Percentiles rank a stretch among this genome's conserved stretches.
These are phyloP conservation scores for Sipha maydis DNA, from an alignment of 2,888 invertebrate species.

Conservation along the genomic window DNA sequence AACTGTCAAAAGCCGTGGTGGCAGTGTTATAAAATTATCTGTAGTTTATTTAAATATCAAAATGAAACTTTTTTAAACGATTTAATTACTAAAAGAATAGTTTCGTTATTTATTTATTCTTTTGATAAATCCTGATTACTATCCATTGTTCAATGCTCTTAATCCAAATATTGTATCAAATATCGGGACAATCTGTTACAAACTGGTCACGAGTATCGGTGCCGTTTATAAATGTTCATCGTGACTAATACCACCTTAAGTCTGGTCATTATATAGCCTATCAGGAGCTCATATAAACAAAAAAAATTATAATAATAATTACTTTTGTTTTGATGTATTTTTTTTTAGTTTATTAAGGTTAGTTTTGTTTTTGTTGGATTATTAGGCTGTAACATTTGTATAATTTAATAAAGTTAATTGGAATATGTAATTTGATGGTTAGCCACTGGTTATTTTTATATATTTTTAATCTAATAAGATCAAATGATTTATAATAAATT, in stretches of 20 bases:
- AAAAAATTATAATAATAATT: constrained; percentile 13
- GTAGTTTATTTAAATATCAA: constrained; percentile 32
- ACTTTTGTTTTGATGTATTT: not conserved
- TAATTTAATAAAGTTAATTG: too few relatives aligned
- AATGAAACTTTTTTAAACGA: not conserved
- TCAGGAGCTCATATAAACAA: not conserved
- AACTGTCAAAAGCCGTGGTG: constrained; percentile 43
- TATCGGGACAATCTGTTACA: constrained; percentile 14
- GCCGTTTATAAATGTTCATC: constrained; percentile 17
- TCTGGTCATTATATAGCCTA: not conserved
- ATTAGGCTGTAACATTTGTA: too few relatives aligned
- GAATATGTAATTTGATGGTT: too few relatives aligned
- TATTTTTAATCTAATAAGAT: too few relatives aligned
- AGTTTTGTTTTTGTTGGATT: too few relatives aligned
- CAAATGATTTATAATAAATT: too few relatives aligned
- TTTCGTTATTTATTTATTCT: not conserved
- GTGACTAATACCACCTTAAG: constrained; percentile 17
- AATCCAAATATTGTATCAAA: constrained; percentile 32
- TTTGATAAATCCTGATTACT: constrained; percentile 9
- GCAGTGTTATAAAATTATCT: constrained; percentile 17
- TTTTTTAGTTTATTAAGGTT: not conserved
- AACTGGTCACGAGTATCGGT: constrained; percentile 40
- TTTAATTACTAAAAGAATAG: not conserved
- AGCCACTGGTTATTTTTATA: too few relatives aligned
- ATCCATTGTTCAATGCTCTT: not conserved